Conservation (phyloP, 2,113 vertebrate genomes). For the Caloenas nicobarica region DNA sequence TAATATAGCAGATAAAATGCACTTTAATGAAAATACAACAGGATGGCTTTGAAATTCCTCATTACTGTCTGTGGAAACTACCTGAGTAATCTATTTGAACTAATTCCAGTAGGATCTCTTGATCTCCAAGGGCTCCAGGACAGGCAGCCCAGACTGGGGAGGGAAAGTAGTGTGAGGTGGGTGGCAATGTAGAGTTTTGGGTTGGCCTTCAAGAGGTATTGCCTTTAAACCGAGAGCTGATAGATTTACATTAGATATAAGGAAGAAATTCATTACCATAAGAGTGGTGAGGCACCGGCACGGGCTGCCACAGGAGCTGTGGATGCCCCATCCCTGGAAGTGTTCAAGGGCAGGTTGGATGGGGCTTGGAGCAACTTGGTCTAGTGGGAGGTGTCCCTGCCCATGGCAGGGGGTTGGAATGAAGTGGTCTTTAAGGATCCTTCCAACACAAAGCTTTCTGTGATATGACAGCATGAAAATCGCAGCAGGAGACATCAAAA, state of each 20-base stretch:
- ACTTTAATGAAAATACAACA: not conserved
- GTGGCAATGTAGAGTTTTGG: not conserved
- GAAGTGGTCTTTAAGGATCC: too few relatives aligned
- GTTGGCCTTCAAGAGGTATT: not conserved
- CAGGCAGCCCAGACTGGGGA: not conserved
- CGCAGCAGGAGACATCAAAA: not conserved
- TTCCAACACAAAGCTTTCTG: not conserved
- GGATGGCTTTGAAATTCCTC: not conserved
- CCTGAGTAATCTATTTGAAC: not conserved
- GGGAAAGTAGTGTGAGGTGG: fast-evolving
- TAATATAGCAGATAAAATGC: not conserved
- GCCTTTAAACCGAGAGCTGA: too few relatives aligned
- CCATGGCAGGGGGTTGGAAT: too few relatives aligned
- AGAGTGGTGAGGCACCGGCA: too few relatives aligned
- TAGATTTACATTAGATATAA: too few relatives aligned
- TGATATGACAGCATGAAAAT: not conserved
- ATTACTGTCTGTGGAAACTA: not conserved
- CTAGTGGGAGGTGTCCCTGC: too few relatives aligned
- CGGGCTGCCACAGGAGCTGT: too few relatives aligned
- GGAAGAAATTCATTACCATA: too few relatives aligned
- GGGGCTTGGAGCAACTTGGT: too few relatives aligned
- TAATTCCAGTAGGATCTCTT: not conserved
- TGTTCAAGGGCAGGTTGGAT: too few relatives aligned
- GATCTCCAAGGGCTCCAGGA: not conserved
- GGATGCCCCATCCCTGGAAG: too few relatives aligned